Base-by-base conservation (phyloP, 2,113 vertebrate genomes). In the Struthio camelus region DNA sequence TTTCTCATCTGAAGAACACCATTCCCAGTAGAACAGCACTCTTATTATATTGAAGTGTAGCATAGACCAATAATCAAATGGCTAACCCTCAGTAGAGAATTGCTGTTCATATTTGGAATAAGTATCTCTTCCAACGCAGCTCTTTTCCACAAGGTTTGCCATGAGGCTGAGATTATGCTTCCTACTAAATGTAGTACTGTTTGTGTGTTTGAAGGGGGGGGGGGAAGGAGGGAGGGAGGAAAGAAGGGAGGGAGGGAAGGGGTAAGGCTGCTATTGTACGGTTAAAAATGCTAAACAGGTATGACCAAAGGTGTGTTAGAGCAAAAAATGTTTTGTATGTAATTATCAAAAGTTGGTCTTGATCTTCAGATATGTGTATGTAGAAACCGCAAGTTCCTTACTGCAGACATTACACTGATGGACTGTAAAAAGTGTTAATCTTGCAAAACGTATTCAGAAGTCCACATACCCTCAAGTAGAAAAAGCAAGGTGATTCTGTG, bases 101-200 rank as follows among this genome's bases (percentile, higher is more conserved):
- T 69, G 96, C 95, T 97, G 85, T 80, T 94, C 42, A 61, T 78
- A 6, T 95, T 86, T 88, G 87, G 87, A 83, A 3, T 86, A 71
- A 81, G 69, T 42, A 56, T 86, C 94, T 91, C 89, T 96, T 94
- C 91, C 81, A 70, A 14, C 71, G 95, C 95, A 97, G 91, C 87
- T 97, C 82, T 86, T 96, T 92, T 89, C 92, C 88, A 81, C 88
- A 72, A 84, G 93, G 92, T 90, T 95, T 93, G 96, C 92, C 94
- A 1, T 67, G 90, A 93, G 90, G 94, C 96, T 94, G 96, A 97
- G 96, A 95, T 97, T 88, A 95, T 93, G 96, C 90, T 96, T 97
- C 96, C 96, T 94, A 90, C 80, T 94, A 89, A 59, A 77, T 4
- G 10, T 71, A 91, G 81, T 89, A 87, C 85, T 91, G 81, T 90